Evolutionary conservation across 2,888 invertebrate genomes (phyloP), one percentile per base, ranked within the genome.

Genomic region (Acleris literana): DNA sequence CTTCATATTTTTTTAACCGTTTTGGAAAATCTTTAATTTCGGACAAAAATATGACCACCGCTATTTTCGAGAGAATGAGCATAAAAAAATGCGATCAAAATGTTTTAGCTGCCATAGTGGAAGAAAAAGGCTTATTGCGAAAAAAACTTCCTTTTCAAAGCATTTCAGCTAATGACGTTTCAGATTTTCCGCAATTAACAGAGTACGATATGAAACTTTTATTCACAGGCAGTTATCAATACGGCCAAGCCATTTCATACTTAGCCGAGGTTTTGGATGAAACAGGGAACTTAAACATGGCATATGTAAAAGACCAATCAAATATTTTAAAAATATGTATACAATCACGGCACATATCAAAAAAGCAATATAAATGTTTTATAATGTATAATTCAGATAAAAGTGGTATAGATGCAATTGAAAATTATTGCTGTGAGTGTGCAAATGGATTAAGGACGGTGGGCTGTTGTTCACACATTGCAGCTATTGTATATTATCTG

Each of bases 71-170:
- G 22, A 20, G 25, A 52, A 52, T 52, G 51, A 52, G 51, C 51
- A 20, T 25, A 52, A 25, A 52, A 49, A 13, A 52, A 22, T 20
- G 51, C 51, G 51, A 52, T 20, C 20, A 51, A 52, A 52, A 52
- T 52, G 25, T 22, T 22, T 52, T 52, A 52, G 51, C 51, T 22
- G 22, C 20, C 20, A 20, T 52, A 25, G 51, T 52, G 22, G 51
- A 52, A 52, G 22, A 52, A 20, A 52, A 52, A 52, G 51, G 25
- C 16, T 52, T 20, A 13, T 25, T 20, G 4, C 51, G 22, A 51
- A 52, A 52, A 52, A 52, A 52, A 52, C 51, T 52, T 52, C 51
- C 51, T 20, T 52, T 52, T 52, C 51, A 52, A 52, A 22, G 51
- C 22, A 25, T 52, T 52, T 52, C 22, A 52, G 20, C 25, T 25